A percentile compares a stretch with the other conserved stretches of the same genome.
phyloP scores from a whole-genome alignment of 2,113 vertebrate genomes.

The Nannobrachium achirus region DNA sequence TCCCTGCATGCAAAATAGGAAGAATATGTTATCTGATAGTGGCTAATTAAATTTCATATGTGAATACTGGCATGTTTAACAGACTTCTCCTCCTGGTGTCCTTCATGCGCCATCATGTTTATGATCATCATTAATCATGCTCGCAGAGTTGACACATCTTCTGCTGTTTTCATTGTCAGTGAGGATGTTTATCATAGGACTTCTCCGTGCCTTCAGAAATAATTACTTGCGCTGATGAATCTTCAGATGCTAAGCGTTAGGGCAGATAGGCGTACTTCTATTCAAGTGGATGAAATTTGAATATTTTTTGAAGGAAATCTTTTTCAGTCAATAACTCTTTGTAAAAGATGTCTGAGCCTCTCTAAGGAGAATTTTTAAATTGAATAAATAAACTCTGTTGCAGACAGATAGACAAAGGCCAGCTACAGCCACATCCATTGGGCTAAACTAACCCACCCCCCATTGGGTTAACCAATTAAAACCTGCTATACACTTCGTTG shows the following conservation, averaged over 20 bases:
- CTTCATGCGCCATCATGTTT: conserved; percentile 61
- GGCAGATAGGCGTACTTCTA: conserved; percentile 20
- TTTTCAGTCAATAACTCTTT: background rate
- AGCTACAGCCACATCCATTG: background rate
- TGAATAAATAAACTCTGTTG: background rate
- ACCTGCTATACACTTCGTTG: too few relatives aligned
- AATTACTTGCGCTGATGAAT: conserved; percentile 30
- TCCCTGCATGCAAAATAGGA: conserved; percentile 56
- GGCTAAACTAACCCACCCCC: too few relatives aligned
- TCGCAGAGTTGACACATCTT: conserved; percentile 49
- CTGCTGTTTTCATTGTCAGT: conserved; percentile 2
- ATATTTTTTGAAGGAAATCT: conserved; percentile 3
- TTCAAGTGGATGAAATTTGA: background rate
- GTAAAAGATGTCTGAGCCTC: background rate
- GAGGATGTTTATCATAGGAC: conserved; percentile 8
- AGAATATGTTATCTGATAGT: conserved; percentile 54
- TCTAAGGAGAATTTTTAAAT: background rate
- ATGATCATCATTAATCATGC: conserved; percentile 61
- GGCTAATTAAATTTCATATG: conserved; percentile 66
- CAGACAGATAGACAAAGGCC: background rate
- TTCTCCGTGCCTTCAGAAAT: conserved; percentile 41
- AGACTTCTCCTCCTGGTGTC: conserved; percentile 60
- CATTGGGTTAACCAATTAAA: too few relatives aligned
- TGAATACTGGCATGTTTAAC: conserved; percentile 64
- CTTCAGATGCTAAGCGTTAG: conserved; percentile 24